phyloP scores from a whole-genome alignment of 2,888 invertebrate species.

The Eupeodes latifasciatus region DNA sequence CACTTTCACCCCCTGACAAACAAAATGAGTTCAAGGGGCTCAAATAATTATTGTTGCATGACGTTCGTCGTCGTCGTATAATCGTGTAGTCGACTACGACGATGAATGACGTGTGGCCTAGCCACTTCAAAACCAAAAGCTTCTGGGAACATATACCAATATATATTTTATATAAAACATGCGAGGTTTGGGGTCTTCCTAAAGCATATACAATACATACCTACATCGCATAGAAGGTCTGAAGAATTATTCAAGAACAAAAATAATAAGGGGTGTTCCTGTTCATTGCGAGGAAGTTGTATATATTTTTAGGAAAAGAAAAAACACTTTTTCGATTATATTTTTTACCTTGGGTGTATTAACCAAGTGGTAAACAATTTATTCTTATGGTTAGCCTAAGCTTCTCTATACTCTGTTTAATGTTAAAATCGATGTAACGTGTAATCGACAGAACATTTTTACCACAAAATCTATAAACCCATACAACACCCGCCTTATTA shows the following conservation, averaged over 20 bases:
- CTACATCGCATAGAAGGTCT: slow-evolving; percentile 31
- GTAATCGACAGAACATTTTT: slow-evolving; percentile 30
- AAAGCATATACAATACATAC: too few species aligned
- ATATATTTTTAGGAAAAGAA: not conserved
- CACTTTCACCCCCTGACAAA: slow-evolving; percentile 64
- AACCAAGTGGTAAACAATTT: slow-evolving; percentile 9
- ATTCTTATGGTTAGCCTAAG: slow-evolving; percentile 22
- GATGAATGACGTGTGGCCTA: slow-evolving; percentile 22
- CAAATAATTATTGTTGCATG: slow-evolving; percentile 71
- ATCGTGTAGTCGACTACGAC: not conserved
- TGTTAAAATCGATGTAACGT: slow-evolving; percentile 16
- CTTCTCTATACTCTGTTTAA: slow-evolving; percentile 27
- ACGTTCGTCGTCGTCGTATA: slow-evolving; percentile 42
- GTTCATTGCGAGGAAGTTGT: not conserved
- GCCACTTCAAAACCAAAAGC: slow-evolving; percentile 66
- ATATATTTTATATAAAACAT: not conserved
- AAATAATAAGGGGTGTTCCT: not conserved
- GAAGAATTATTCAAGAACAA: slow-evolving; percentile 11
- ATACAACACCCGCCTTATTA: not conserved
- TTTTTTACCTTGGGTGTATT: slow-evolving; percentile 36
- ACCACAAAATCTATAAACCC: slow-evolving; percentile 14
- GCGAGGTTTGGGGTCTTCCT: slow-evolving; percentile 10
- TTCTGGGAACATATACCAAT: not conserved
- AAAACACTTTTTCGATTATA: slow-evolving; percentile 50
- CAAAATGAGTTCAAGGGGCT: slow-evolving; percentile 72